phyloP scores from a whole-genome alignment of 2,797 vertebrate genomes.

The Morelia viridis region DNA sequence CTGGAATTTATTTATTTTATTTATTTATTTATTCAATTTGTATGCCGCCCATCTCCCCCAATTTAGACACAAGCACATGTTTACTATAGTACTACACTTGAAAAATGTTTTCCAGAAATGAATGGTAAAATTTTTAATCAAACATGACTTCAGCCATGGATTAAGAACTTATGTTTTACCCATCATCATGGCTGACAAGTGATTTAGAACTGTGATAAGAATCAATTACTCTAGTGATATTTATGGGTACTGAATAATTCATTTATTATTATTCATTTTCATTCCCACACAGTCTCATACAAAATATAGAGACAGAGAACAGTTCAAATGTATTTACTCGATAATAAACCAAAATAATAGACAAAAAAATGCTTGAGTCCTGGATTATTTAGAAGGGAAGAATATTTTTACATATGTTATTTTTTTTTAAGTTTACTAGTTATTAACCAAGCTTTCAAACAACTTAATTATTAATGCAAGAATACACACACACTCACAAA shows the following conservation, averaged over 20 bases:
- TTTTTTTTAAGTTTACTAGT: not conserved
- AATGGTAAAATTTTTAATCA: constrained; percentile 21
- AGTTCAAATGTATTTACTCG: constrained; percentile 58
- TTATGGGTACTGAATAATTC: constrained; percentile 53
- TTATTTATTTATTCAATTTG: too few species aligned
- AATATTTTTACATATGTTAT: constrained; percentile 4
- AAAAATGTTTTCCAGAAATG: constrained; percentile 5
- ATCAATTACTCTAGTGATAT: constrained; percentile 32
- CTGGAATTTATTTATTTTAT: too few species aligned
- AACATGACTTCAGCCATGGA: constrained; percentile 26
- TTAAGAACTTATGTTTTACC: constrained; percentile 8
- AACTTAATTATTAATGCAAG: not conserved
- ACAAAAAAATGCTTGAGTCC: constrained; percentile 25
- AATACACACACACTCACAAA: not conserved
- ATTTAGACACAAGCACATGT: constrained; percentile 19
- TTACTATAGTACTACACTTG: constrained; percentile 4
- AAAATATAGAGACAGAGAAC: constrained; percentile 49
- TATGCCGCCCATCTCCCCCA: too few species aligned
- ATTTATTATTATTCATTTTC: constrained; percentile 56
- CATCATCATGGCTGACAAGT: constrained; percentile 20
- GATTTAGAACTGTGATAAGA: constrained; percentile 31
- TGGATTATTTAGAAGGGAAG: not conserved
- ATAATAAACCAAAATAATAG: constrained; percentile 54
- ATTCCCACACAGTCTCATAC: constrained; percentile 45
- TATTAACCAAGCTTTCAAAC: not conserved